These are phyloP conservation scores for Dynastes grantii DNA, from an alignment of 2,888 invertebrate species.

Conservation along the genomic window DNA sequence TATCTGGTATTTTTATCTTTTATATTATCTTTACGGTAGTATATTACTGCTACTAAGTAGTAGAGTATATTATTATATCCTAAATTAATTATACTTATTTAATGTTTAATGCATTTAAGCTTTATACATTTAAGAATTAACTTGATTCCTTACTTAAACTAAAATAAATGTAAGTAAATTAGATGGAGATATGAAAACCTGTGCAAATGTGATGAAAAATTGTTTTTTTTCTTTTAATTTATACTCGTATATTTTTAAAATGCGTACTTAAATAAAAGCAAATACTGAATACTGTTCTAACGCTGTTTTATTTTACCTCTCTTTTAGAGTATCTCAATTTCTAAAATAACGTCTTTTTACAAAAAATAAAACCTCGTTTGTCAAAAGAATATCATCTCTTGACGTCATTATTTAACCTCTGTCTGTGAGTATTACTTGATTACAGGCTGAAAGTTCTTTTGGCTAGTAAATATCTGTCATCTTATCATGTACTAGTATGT, in stretches of 20 bases:
- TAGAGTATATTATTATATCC: conserved; percentile 38
- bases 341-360: neutral
- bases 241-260: neutral
- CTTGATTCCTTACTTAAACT: conserved; percentile 13
- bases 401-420: neutral
- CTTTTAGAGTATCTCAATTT: neutral
- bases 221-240: conserved; percentile 12
- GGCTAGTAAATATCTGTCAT: neutral
- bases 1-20: conserved; percentile 45
- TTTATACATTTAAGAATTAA: conserved; percentile 5
- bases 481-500: neutral
- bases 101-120: conserved; percentile 14
- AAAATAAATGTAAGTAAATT: neutral
- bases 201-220: conserved; percentile 10
- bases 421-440: neutral
- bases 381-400: neutral
- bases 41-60: conserved; percentile 51
- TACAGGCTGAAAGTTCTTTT: too few relatives aligned
- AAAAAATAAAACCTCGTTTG: neutral
- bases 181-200: conserved; percentile 2
- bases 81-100: conserved; percentile 1
- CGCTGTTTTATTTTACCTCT: neutral
- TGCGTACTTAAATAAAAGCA: conserved; percentile 17
- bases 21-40: conserved; percentile 29
- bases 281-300: neutral